Percentiles rank a stretch among this genome's conserved stretches.
Evolutionary conservation across 1,140 invertebrate species (phyloP).

Genomic region (Papilio helenus): DNA sequence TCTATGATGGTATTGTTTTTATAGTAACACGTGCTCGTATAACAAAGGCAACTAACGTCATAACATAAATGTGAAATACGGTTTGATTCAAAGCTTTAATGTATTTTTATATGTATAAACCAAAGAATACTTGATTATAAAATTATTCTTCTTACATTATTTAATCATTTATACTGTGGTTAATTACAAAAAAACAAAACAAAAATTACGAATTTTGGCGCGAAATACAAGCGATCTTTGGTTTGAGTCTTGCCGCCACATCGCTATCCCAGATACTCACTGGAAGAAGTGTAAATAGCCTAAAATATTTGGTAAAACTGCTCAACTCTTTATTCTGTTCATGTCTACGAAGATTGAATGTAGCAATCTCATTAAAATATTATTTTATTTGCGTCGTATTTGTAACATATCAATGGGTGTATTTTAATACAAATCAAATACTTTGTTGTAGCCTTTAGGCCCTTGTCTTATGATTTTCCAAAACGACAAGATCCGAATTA

Average conservation of each 20-base stretch:
- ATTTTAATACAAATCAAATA: too few relatives aligned
- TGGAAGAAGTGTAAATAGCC: too few relatives aligned
- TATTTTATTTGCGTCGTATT: too few relatives aligned
- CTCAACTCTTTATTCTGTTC: too few relatives aligned
- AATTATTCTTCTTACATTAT: background rate
- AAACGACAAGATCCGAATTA: too few relatives aligned
- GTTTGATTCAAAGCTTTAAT: background rate
- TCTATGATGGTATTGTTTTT: background rate
- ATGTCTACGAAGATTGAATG: too few relatives aligned
- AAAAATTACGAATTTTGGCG: background rate
- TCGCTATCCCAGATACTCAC: too few relatives aligned
- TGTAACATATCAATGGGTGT: too few relatives aligned
- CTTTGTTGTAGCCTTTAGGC: too few relatives aligned
- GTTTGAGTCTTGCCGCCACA: background rate
- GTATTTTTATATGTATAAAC: background rate
- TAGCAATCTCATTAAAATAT: too few relatives aligned
- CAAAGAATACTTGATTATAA: background rate
- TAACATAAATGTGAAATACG: background rate
- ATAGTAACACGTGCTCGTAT: background rate
- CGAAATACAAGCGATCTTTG: background rate
- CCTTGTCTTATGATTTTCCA: too few relatives aligned
- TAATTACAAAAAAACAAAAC: background rate
- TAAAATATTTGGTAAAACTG: too few relatives aligned
- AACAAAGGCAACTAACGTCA: background rate
- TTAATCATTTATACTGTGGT: background rate